Conservation (phyloP, 2,113 vertebrate genomes). For the Progne subis region DNA sequence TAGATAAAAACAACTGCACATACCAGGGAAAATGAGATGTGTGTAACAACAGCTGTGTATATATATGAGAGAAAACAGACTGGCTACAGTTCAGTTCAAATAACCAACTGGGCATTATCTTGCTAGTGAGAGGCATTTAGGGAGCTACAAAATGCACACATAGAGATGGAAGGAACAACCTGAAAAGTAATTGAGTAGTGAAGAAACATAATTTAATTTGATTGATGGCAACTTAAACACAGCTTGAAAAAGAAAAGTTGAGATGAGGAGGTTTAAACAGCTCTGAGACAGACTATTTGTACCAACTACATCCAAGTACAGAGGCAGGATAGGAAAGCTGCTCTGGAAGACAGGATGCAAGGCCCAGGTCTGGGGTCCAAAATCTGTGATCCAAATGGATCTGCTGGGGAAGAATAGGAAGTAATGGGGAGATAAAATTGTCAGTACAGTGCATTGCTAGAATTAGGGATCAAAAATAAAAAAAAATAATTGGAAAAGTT, state of each 20-base stretch:
- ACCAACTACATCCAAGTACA: not conserved
- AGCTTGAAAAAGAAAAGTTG: not conserved
- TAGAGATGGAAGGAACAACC: not conserved
- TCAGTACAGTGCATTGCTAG: rapidly evolving
- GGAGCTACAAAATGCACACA: not conserved
- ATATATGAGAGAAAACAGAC: not conserved
- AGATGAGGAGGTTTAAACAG: not conserved
- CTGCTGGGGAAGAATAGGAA: not conserved
- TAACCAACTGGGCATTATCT: not conserved
- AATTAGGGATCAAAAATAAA: not conserved
- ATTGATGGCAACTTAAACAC: not conserved
- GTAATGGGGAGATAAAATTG: not conserved
- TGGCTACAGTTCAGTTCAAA: not conserved
- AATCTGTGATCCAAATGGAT: not conserved
- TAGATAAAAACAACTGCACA: not conserved
- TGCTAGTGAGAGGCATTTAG: not conserved
- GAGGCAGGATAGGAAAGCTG: not conserved
- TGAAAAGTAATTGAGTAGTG: not conserved
- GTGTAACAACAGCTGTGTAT: not conserved
- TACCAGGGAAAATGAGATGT: not conserved
- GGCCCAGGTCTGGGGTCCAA: not conserved
- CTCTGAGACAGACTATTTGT: not conserved
- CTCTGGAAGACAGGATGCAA: not conserved
- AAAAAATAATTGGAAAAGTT: not conserved
- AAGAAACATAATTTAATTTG: not conserved